Base-by-base conservation (phyloP, 2,888 invertebrate genomes). In the Smittia aterrima region DNA sequence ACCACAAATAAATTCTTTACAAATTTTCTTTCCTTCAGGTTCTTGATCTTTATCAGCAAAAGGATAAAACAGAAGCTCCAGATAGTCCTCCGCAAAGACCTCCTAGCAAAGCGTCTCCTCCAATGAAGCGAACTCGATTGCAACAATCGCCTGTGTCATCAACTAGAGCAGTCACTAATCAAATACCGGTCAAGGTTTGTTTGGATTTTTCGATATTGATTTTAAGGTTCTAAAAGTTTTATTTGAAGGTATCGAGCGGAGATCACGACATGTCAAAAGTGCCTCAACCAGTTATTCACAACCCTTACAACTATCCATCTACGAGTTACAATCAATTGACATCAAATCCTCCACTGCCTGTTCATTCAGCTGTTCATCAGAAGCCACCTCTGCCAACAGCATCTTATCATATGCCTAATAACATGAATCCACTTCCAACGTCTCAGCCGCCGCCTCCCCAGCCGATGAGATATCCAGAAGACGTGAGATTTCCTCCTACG, bases 11-110 rank as follows among this genome's bases (percentile, higher is more conserved):
- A 54, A 54, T n/a, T 22, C 25, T 75, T 32, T n/a, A 13, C 47
- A 38, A 38, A 4, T 47, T 11, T 0, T 54, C 47, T 6, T 47
- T 47, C 6, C 80, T 79, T 0, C 79, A 90, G 85, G 89, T 90
- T 11, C 82, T 98, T 76, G 98, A 98, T 83, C 84, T 98, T 75
- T 98, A 98, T 83, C 92, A 93, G 0, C 87, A 92, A 76, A 86
- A 86, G 70, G 85, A 88, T 77, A 83, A 84, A 62, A 76, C 79
- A 0, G 83, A 86, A 9, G 87, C 88, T 13, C 86, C 87, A 0
- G 90, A 90, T 74, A 88, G 92, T 77, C 92, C 92, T 1, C 91
- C 90, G 0, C 82, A 87, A 38, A 81, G 85, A 53, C 84, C 87
- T 24, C 79, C 85, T 1, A 77, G 76, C 11, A 81, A 78, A 73